Base-by-base conservation (phyloP, 2,888 invertebrate species). In the Tryphoninae sp. region DNA sequence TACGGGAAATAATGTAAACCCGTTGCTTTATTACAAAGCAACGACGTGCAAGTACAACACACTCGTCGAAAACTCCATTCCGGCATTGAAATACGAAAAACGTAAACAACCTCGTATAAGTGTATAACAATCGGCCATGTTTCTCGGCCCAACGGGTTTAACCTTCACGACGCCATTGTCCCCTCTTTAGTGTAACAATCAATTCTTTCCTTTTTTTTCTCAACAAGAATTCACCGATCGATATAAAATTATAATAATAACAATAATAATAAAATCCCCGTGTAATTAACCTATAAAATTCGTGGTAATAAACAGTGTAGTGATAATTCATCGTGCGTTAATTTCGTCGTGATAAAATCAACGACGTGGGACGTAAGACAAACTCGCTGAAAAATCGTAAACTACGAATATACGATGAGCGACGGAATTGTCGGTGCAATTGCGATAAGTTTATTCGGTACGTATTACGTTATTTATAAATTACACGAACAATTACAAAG, bases 361-460 rank as follows among this genome's bases (percentile, higher is more conserved):
- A 22, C 19, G 55, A 8, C n/a, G 2, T 9, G 13, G 33, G 13
- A 55, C 58, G 11, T 2, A 42, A 58, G 49, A 58, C 62, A 8
- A 26, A n/a, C 8, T 68, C 68, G 55, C 13, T 51, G 11, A 64
- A 67, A 64, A 62, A 22, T 61, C n/a, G 51, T 55, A 55, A 77
- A 19, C 8, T 53, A 45, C 45, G 58, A 64, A 72, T 13, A 49
- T 82, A 89, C 85, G 80, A 91, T 90, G 90, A 90, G 89, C 89
- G 90, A 90, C 89, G 90, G 90, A 74, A 90, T 91, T 81, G 90
- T 90, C 84, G 89, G 90, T 84, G 90, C 90, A 42, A 90, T 91
- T 83, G 89, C 90, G 83, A 90, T 91, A 84, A 91, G 90, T 87
- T 88, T 91, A 83, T 90, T 91, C 86, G 90, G 90, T 90, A 90